Evolutionary conservation across 2,888 invertebrate species (phyloP), one percentile per base, ranked within the genome.

Genomic region (Chelonus formosanus): DNA sequence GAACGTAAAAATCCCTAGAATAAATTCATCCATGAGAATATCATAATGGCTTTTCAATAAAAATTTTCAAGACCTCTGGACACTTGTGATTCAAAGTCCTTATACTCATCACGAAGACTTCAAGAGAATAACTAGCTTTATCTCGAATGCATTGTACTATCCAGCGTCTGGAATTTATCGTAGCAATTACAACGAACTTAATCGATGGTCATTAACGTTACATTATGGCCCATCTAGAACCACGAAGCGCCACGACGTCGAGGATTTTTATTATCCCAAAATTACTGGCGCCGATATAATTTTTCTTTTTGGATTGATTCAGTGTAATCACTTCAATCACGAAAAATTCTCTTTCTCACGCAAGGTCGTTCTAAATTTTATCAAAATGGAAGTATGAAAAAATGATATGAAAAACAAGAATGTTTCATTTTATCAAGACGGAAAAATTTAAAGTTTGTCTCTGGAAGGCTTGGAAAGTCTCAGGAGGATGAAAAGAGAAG

Each of bases 191-290:
- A 67, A 70, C 67, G 74, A 72, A 70, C 73, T 77, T 80, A 78
- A 80, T 79, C 77, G 77, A 79, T 78, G 76, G 75, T 81, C 80
- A 80, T 80, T 82, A 80, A 80, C 75, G 80, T 78, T 73, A 76
- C 74, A 74, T 79, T 79, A 80, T 79, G 75, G 75, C 79, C 70
- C 61, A 61, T 61, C 61, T 35, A n/a, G 32, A 53, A 36, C 43
- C 36, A 48, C n/a, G 4, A 10, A 48, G 48, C 6, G 20, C 48
- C 5, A 52, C 34, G 57, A 48, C 65, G 63, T 69, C 64, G 57
- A 74, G 73, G 73, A 80, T 79, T 81, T 80, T 81, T 79, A 81
- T 80, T 78, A 77, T 72, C 65, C 73, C 67, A 55, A 67, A 69
- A 65, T 71, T 68, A 70, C 67, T 67, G 70, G 69, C 68, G 64